Evolutionary conservation across 2,888 invertebrate species (phyloP).

Genomic region (Pyralis farinalis): DNA sequence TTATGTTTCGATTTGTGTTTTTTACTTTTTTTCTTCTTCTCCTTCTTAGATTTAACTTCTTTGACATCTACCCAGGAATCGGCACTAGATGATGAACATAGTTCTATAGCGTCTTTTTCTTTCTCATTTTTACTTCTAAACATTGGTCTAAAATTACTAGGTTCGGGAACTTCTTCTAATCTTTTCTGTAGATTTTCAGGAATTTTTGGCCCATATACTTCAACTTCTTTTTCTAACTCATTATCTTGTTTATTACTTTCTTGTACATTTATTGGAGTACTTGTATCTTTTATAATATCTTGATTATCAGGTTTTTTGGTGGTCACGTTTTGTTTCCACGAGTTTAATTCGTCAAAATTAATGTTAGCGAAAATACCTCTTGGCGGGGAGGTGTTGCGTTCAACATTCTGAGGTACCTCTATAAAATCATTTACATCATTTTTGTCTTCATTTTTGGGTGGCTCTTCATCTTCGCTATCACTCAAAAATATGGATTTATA

Average conservation of each 20-base stretch:
- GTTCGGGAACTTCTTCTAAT: constrained; percentile 26
- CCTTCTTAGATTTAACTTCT: constrained; percentile 57
- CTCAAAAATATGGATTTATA: constrained; percentile 95
- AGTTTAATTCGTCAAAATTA: constrained; percentile 80
- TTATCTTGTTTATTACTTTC: constrained; percentile 16
- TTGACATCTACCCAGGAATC: constrained; percentile 78
- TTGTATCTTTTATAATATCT: constrained; percentile 15
- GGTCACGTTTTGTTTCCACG: constrained; percentile 54
- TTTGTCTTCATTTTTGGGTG: constrained; percentile 37
- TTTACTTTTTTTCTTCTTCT: constrained; percentile 71
- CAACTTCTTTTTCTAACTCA: constrained; percentile 23
- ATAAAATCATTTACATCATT: constrained; percentile 32
- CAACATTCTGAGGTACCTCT: constrained; percentile 74
- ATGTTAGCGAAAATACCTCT: constrained; percentile 86
- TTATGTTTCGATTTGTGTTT: constrained; percentile 67
- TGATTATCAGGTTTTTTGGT: constrained; percentile 24
- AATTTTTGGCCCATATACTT: constrained; percentile 81
- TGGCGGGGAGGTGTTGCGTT: constrained; percentile 85
- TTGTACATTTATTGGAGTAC: constrained; percentile 10
- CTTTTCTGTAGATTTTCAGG: constrained; percentile 66
- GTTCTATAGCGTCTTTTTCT: constrained; percentile 27
- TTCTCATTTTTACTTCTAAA: constrained; percentile 32
- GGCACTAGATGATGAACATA: constrained; percentile 53
- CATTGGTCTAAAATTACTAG: constrained; percentile 30
- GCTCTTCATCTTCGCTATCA: constrained; percentile 86